A percentile compares a stretch with the other conserved stretches of the same genome.
Evolutionary conservation across 2,797 vertebrate species (phyloP).

Genomic region (Phrynocephalus guinanensis): DNA sequence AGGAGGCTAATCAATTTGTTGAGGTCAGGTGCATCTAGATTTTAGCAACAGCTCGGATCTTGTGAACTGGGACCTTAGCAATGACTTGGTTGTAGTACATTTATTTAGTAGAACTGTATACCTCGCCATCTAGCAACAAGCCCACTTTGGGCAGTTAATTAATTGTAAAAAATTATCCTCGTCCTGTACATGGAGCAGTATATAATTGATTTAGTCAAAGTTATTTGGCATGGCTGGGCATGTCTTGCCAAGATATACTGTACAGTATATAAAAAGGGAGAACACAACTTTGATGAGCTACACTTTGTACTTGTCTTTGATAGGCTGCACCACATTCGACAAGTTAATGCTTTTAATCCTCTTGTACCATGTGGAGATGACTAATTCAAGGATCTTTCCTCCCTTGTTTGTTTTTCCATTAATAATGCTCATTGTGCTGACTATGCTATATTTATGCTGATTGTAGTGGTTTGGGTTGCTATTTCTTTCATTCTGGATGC

Average conservation of each 20-base stretch:
- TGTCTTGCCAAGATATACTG: not conserved
- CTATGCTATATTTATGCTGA: slow-evolving; percentile 65
- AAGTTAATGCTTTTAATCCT: slow-evolving; percentile 61
- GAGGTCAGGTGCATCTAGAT: not conserved
- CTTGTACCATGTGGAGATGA: slow-evolving; percentile 47
- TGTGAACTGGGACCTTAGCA: not conserved
- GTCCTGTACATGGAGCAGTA: slow-evolving; percentile 5
- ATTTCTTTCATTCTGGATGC: slow-evolving; percentile 49
- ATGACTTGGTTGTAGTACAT: not conserved
- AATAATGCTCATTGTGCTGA: slow-evolving; percentile 56
- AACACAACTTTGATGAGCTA: slow-evolving; percentile 22
- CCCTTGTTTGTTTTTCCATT: slow-evolving; percentile 54
- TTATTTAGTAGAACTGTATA: too few relatives aligned
- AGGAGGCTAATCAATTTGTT: not conserved
- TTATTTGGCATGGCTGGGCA: slow-evolving; percentile 35
- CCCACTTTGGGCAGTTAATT: too few relatives aligned
- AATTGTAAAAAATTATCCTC: slow-evolving; percentile 11
- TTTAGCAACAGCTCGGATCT: not conserved
- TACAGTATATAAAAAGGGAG: too few relatives aligned
- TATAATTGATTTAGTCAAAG: slow-evolving; percentile 23
- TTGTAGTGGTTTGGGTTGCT: slow-evolving; percentile 49
- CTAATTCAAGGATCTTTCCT: slow-evolving; percentile 61
- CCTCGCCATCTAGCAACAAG: too few relatives aligned
- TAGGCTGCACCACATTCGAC: slow-evolving; percentile 41
- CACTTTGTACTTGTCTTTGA: slow-evolving; percentile 39